Percentiles rank a stretch among this genome's conserved stretches.
These are phyloP conservation scores for Drosophila dunni DNA, from an alignment of 1,140 invertebrate genomes.

Conservation along the genomic window DNA sequence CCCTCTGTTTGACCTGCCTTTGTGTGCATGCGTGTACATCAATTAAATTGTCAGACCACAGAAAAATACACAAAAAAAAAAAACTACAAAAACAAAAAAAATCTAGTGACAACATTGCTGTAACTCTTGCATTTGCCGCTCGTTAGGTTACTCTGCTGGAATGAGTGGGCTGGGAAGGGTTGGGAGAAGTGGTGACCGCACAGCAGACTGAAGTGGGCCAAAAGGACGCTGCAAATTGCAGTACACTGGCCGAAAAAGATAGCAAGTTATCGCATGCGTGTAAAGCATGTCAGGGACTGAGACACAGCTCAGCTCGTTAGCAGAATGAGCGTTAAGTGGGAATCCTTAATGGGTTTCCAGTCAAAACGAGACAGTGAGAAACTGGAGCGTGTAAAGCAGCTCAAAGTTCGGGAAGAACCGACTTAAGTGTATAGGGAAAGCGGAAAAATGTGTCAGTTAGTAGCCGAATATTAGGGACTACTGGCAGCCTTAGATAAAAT, in stretches of 20 bases:
- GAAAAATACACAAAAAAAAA: conserved; percentile 11
- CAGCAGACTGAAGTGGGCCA: conserved; percentile 25
- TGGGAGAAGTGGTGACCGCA: not conserved
- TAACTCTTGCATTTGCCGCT: conserved; percentile 36
- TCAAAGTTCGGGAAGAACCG: too few relatives aligned
- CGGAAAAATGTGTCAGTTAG: too few relatives aligned
- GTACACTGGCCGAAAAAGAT: conserved; percentile 30
- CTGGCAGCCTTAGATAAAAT: too few relatives aligned
- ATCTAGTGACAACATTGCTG: conserved; percentile 25
- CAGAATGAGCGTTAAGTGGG: conserved; percentile 16
- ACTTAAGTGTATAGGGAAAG: too few relatives aligned
- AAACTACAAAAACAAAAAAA: conserved; percentile 12
- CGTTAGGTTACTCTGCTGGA: conserved; percentile 43
- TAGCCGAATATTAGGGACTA: too few relatives aligned
- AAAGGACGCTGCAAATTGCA: conserved; percentile 40
- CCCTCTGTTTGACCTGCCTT: conserved; percentile 20
- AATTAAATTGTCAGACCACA: conserved; percentile 79
- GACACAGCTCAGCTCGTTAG: conserved; percentile 41
- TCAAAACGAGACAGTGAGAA: conserved; percentile 4
- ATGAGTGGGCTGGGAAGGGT: not conserved
- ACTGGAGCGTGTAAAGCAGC: too few relatives aligned
- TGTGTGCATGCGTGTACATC: conserved; percentile 69
- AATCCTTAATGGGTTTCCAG: conserved; percentile 38
- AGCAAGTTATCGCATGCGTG: not conserved
- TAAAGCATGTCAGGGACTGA: conserved; percentile 47